These are phyloP conservation scores for Struthidea cinerea DNA, from an alignment of 2,113 vertebrate species.

Conservation along the genomic window DNA sequence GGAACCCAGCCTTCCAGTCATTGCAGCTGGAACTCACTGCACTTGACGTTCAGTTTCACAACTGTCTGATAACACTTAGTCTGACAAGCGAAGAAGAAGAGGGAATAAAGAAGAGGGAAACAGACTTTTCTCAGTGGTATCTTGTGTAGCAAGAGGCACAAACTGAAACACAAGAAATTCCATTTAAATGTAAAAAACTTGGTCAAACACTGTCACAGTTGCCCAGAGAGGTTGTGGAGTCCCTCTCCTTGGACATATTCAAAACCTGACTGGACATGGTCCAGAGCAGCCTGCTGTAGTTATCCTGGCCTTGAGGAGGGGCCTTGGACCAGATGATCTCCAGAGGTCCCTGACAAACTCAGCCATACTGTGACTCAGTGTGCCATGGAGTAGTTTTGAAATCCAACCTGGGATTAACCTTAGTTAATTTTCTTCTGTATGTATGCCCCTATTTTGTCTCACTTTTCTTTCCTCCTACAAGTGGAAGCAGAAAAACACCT, in stretches of 20 bases:
- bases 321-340: not conserved
- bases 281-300: not conserved
- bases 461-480: not conserved
- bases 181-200: not conserved
- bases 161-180: not conserved
- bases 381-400: not conserved
- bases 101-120: not conserved
- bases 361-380: not conserved
- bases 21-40: not conserved
- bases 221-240: not conserved
- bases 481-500: not conserved
- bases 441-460: not conserved
- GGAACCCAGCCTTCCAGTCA: not conserved
- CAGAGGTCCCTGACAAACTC: not conserved
- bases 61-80: not conserved
- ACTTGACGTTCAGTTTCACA: not conserved
- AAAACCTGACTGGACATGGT: not conserved
- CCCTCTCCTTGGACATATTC: not conserved
- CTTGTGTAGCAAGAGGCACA: not conserved
- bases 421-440: not conserved
- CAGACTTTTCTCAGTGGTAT: not conserved
- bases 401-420: not conserved
- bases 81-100: not conserved
- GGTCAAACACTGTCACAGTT: not conserved
- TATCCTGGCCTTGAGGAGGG: not conserved